A percentile compares a stretch with the other conserved stretches of the same genome.
Conservation (phyloP, 2,797 vertebrate genomes). For the Florisuga fusca region DNA sequence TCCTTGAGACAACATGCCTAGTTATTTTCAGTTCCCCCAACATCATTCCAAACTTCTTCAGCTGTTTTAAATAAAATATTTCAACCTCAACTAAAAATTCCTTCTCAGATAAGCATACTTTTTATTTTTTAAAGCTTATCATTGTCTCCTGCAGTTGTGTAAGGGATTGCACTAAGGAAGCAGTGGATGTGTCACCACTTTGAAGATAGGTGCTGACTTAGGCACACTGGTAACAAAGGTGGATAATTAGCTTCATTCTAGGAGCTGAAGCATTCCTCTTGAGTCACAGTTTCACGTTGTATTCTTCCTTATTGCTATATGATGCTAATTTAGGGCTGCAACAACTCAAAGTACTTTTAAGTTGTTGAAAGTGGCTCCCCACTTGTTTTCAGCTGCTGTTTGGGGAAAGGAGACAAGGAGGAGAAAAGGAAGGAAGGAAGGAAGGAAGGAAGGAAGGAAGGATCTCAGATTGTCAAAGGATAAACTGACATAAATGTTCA, state of each 20-base stretch:
- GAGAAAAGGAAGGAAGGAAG: no score
- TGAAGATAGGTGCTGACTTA: constrained; percentile 25
- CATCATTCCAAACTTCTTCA: background rate
- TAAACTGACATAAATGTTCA: background rate
- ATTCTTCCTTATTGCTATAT: background rate
- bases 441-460: no score
- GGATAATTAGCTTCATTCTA: constrained; percentile 27
- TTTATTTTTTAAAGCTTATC: background rate
- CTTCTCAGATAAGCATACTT: background rate
- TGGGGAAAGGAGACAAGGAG: background rate
- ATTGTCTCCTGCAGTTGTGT: background rate
- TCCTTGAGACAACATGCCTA: background rate
- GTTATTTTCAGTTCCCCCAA: background rate
- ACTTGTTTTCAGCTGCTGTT: background rate
- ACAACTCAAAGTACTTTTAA: background rate
- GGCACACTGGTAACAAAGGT: background rate
- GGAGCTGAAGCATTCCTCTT: constrained; percentile 18
- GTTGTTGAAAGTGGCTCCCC: background rate
- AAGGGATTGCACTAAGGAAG: background rate
- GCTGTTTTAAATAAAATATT: background rate
- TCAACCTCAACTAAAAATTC: background rate
- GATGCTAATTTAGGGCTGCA: background rate
- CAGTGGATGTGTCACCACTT: constrained; percentile 3
- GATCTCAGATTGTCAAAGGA: background rate
- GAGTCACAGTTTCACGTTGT: constrained; percentile 53